Conservation (phyloP, 2,888 invertebrate species). For the Cylloceria caligata region DNA sequence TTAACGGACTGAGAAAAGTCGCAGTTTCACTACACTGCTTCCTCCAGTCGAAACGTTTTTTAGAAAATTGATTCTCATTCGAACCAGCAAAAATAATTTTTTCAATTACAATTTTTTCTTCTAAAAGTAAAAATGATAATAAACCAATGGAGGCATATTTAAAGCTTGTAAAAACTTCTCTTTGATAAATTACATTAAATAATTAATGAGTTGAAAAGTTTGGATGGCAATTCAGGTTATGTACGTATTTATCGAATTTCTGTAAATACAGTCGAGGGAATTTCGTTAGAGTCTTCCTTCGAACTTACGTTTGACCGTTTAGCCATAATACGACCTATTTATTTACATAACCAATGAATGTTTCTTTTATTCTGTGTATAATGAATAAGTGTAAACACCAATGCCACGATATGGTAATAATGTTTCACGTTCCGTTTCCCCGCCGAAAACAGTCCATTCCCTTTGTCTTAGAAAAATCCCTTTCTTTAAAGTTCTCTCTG, state of each 20-base stretch:
- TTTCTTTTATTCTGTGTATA: conserved; percentile 1
- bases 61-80: conserved; percentile 57
- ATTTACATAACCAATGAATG: conserved; percentile 17
- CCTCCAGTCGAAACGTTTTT: conserved; percentile 31
- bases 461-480: conserved; percentile 16
- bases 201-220: no score
- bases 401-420: conserved; percentile 17
- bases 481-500: conserved; percentile 29
- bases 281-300: not conserved
- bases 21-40: conserved; percentile 55
- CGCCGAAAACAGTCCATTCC: conserved; percentile 18
- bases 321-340: not conserved
- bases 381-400: conserved; percentile 17
- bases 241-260: not conserved
- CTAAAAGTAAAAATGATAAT: not conserved
- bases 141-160: not conserved
- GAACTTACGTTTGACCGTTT: not conserved
- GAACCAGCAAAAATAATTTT: not conserved
- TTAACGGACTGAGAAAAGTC: conserved; percentile 67
- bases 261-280: not conserved
- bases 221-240: no score
- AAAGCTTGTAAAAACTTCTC: no score
- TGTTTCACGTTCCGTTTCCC: not conserved
- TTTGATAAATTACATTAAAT: no score
- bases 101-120: conserved; percentile 11